These are phyloP conservation scores for Gila orcuttii DNA, from an alignment of 2,113 vertebrate genomes.

Conservation along the genomic window DNA sequence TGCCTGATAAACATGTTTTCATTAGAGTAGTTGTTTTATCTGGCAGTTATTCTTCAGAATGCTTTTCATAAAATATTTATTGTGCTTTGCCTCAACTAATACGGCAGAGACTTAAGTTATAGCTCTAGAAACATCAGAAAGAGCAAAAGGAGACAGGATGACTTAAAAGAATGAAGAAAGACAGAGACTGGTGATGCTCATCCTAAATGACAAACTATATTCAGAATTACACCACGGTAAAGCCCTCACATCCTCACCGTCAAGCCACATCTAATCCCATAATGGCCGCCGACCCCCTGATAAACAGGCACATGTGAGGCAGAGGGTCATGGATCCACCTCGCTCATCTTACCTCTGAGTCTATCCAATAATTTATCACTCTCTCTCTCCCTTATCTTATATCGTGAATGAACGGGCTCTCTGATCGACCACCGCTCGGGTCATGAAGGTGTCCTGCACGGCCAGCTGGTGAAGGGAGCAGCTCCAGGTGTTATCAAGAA, in stretches of 20 bases:
- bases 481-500: constrained; percentile 39
- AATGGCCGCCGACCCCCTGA: constrained; percentile 28
- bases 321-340: constrained; percentile 40
- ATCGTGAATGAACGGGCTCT: constrained; percentile 31
- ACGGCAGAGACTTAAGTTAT: too few relatives aligned
- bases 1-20: too few relatives aligned
- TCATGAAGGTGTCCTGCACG: constrained; percentile 41
- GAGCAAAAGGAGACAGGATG: background rate
- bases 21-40: too few relatives aligned
- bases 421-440: constrained; percentile 16
- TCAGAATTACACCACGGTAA: background rate
- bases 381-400: constrained; percentile 52
- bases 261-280: constrained; percentile 12
- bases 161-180: constrained; percentile 1
- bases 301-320: constrained; percentile 41
- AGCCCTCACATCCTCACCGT: constrained; percentile 2
- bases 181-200: background rate
- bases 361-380: constrained; percentile 25
- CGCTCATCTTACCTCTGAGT: constrained; percentile 26
- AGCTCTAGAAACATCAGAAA: background rate
- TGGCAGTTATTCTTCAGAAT: background rate
- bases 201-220: background rate
- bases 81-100: background rate
- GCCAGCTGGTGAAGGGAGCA: constrained; percentile 41
- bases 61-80: background rate